Evolutionary conservation across 2,888 invertebrate genomes (phyloP).

Genomic region (Sthenelais limicola): DNA sequence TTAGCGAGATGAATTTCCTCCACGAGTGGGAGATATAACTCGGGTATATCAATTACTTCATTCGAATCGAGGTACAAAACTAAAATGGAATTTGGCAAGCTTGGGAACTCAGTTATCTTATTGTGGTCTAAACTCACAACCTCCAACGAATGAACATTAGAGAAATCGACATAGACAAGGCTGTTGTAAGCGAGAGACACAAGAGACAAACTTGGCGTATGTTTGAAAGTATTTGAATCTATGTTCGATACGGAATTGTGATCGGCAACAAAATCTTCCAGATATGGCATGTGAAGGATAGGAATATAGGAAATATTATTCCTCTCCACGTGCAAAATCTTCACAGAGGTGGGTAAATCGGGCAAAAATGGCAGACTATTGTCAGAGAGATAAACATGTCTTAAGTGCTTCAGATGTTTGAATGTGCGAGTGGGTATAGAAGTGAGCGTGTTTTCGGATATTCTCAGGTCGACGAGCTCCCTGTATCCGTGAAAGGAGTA

Average conservation of each 20-base stretch:
- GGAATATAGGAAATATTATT: conserved; percentile 25
- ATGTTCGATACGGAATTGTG: conserved; percentile 5
- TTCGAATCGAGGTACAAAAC: conserved; percentile 23
- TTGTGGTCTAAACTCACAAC: conserved; percentile 10
- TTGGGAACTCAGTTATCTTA: background rate
- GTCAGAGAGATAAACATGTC: conserved; percentile 13
- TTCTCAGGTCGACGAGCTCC: conserved; percentile 13
- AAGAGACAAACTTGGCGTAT: conserved; percentile 16
- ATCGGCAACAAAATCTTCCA: conserved; percentile 22
- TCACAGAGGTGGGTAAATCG: conserved; percentile 2
- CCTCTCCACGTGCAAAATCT: background rate
- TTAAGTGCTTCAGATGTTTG: conserved; percentile 19
- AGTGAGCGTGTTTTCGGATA: conserved; percentile 2
- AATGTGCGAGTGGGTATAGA: conserved; percentile 7
- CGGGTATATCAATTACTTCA: conserved; percentile 1
- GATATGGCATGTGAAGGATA: conserved; percentile 5
- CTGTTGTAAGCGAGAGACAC: conserved; percentile 24
- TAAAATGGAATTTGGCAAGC: conserved; percentile 7
- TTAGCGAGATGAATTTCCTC: conserved; percentile 15
- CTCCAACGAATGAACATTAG: conserved; percentile 9
- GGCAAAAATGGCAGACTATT: conserved; percentile 12
- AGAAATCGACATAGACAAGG: background rate
- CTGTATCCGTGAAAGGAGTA: conserved; percentile 9
- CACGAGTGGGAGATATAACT: conserved; percentile 4
- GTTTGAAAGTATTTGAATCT: background rate